Evolutionary conservation across 2,113 vertebrate genomes (phyloP).

Genomic region (Chauna torquata): DNA sequence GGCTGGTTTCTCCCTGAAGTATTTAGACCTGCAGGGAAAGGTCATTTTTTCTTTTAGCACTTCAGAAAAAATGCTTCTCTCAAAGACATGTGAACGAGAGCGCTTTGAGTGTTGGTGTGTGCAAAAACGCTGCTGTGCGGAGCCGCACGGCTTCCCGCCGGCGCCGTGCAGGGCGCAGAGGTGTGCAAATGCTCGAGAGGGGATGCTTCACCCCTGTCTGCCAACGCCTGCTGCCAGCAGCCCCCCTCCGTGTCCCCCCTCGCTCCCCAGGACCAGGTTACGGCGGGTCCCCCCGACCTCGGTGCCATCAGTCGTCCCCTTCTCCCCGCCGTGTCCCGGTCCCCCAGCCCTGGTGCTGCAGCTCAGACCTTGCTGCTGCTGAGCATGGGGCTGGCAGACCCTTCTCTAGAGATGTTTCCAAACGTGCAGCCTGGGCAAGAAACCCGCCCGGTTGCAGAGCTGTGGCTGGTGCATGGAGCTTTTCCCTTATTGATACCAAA

Average conservation of each 20-base stretch:
- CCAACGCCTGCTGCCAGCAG: too few relatives aligned
- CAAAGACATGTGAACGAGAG: neutral
- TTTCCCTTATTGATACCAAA: neutral
- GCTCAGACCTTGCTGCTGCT: neutral
- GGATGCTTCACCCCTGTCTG: neutral
- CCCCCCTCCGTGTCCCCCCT: too few relatives aligned
- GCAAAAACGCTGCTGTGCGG: neutral
- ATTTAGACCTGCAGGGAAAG: neutral
- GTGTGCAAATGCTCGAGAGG: neutral
- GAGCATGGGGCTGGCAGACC: neutral
- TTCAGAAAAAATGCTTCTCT: neutral
- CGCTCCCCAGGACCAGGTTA: neutral
- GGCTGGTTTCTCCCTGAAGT: neutral
- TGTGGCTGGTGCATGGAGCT: rapidly evolving
- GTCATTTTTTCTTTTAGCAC: neutral
- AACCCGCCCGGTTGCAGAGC: neutral
- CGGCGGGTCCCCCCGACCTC: neutral
- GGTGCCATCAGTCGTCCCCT: neutral
- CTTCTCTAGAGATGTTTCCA: neutral
- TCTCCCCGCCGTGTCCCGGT: neutral
- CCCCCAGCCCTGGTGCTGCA: rapidly evolving
- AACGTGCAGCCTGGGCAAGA: rapidly evolving
- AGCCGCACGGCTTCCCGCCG: neutral
- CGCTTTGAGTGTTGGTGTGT: neutral
- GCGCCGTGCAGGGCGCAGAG: neutral